Percentiles rank a stretch among this genome's conserved stretches.
Conservation (phyloP, 2,113 vertebrate genomes). For the Electrona antarctica region DNA sequence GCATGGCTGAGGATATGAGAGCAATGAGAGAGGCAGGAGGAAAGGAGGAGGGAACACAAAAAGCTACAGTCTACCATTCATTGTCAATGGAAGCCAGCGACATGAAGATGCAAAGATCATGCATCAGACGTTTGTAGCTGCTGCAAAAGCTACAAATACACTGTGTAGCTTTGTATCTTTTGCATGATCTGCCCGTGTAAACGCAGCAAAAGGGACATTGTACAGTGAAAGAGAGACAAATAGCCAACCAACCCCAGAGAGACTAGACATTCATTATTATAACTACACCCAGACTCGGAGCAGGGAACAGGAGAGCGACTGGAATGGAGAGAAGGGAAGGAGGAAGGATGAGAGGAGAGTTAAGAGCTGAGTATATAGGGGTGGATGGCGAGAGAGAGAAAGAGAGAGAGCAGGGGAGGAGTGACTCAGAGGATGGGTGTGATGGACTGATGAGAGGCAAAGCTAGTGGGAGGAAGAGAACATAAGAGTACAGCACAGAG, state of each 20-base stretch:
- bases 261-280: too few relatives aligned
- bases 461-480: constrained; percentile 37
- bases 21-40: background rate
- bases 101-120: too few relatives aligned
- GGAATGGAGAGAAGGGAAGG: constrained; percentile 22
- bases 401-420: constrained; percentile 34
- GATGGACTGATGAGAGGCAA: constrained; percentile 18
- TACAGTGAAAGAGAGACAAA: background rate
- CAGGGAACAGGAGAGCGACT: constrained; percentile 2
- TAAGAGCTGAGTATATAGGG: too few relatives aligned
- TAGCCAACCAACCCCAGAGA: too few relatives aligned
- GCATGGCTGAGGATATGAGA: too few relatives aligned
- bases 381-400: background rate
- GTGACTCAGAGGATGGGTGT: constrained; percentile 60
- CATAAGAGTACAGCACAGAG: constrained; percentile 24
- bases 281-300: background rate
- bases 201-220: background rate
- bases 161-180: too few relatives aligned
- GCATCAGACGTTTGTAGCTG: too few relatives aligned
- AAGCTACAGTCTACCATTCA: too few relatives aligned
- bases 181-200: too few relatives aligned
- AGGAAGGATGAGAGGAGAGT: constrained; percentile 12
- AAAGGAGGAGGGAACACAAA: too few relatives aligned
- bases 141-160: too few relatives aligned
- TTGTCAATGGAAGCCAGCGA: too few relatives aligned